Evolutionary conservation across 2,797 vertebrate species (phyloP).

Genomic region (Melanotaenia maccullochi): DNA sequence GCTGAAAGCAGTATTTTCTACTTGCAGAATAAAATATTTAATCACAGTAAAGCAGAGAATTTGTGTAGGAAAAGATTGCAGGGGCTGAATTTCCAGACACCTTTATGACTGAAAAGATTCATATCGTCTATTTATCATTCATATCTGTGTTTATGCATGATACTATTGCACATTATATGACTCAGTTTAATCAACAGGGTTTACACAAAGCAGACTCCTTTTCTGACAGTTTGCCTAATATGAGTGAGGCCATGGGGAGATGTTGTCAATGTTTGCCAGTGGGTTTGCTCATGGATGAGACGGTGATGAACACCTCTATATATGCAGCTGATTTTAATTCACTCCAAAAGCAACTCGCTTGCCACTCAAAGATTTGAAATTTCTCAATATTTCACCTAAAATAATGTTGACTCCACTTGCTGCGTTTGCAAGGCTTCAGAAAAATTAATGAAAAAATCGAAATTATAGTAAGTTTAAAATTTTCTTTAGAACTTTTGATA

Average conservation of each 20-base stretch:
- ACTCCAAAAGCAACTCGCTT: slow-evolving; percentile 39
- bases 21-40: slow-evolving; percentile 24
- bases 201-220: slow-evolving; percentile 69
- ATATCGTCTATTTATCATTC: slow-evolving; percentile 68
- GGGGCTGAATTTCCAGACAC: slow-evolving; percentile 26
- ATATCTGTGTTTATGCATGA: slow-evolving; percentile 74
- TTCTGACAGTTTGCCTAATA: slow-evolving; percentile 79
- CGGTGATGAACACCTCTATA: slow-evolving; percentile 71
- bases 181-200: slow-evolving; percentile 69
- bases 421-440: slow-evolving; percentile 23
- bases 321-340: slow-evolving; percentile 64
- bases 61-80: slow-evolving; percentile 10
- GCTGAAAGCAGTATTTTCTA: neutral
- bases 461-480: slow-evolving; percentile 28
- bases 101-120: slow-evolving; percentile 50
- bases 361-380: slow-evolving; percentile 39
- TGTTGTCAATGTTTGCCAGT: slow-evolving; percentile 80
- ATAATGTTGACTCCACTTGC: slow-evolving; percentile 19
- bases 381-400: slow-evolving; percentile 49
- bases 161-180: slow-evolving; percentile 73
- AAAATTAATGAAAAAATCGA: slow-evolving; percentile 19
- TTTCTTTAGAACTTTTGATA: slow-evolving; percentile 7
- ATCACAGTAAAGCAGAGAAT: slow-evolving; percentile 32
- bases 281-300: slow-evolving; percentile 77
- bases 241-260: slow-evolving; percentile 73